Percentiles rank a stretch among this genome's conserved stretches.
Conservation (phyloP, 2,888 invertebrate species). For the Archips crataeganus region DNA sequence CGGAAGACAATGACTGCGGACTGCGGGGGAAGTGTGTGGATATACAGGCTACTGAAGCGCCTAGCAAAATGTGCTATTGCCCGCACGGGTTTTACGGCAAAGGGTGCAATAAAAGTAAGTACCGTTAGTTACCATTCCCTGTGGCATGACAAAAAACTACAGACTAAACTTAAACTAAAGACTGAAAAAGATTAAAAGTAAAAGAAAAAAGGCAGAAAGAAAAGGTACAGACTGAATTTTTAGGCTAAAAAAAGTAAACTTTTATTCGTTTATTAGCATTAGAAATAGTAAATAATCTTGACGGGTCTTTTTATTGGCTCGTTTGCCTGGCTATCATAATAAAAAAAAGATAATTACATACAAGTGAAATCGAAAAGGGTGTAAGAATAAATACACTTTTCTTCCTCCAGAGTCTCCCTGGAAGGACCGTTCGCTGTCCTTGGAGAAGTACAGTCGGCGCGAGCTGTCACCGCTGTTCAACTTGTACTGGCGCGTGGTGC, state of each 20-base stretch:
- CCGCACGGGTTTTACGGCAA: slow-evolving; percentile 95
- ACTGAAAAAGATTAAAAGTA: too few relatives aligned
- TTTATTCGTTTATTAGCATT: too few relatives aligned
- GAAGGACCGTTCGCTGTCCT: slow-evolving; percentile 90
- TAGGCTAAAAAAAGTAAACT: too few relatives aligned
- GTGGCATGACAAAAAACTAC: too few relatives aligned
- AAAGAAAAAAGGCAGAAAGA: too few relatives aligned
- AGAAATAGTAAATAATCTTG: too few relatives aligned
- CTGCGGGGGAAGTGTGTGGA: slow-evolving; percentile 94
- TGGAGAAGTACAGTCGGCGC: slow-evolving; percentile 89
- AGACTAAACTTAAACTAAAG: too few relatives aligned
- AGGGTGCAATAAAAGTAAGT: slow-evolving; percentile 93
- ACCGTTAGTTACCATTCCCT: slow-evolving; percentile 45
- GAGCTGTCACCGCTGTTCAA: slow-evolving; percentile 91
- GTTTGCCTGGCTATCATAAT: too few relatives aligned
- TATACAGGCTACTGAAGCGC: slow-evolving; percentile 92
- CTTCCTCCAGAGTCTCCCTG: slow-evolving; percentile 88
- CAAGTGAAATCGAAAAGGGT: too few relatives aligned
- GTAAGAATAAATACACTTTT: background rate
- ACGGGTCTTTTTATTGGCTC: too few relatives aligned
- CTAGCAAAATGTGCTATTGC: slow-evolving; percentile 95
- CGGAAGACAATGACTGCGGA: slow-evolving; percentile 94
- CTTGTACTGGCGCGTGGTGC: slow-evolving; percentile 94
- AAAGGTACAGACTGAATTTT: too few relatives aligned
- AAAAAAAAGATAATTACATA: too few relatives aligned